Evolutionary conservation across 2,888 invertebrate genomes (phyloP), one percentile per base, ranked within the genome.

Genomic region (Quadriops clusia): DNA sequence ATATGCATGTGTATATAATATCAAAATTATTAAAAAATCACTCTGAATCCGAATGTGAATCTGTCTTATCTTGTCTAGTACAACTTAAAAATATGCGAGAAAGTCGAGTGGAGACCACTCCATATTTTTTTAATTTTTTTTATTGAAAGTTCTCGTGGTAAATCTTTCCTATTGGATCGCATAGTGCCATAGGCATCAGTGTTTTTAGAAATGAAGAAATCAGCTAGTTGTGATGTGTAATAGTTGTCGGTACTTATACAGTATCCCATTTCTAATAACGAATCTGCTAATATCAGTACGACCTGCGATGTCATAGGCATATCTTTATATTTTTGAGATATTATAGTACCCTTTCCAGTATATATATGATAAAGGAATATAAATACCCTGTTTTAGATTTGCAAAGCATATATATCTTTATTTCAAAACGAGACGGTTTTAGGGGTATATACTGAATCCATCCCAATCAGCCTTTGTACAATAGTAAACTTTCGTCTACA

Each of bases 391-490:
- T 39, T 32, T 37, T 38, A n/a, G 45, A 47, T 30, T 49, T 47
- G 33, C 47, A 49, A 7, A 51, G 32, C 25, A 46, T 30, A 31
- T 38, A 50, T 3, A 30, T 37, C 44, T 53, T 53, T 31, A 51
- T 45, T 5, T 45, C 46, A 38, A 50, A 51, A 28, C 46, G 31
- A 3, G 45, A 32, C 27, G 46, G 22, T 41, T 51, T 50, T 15
- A 42, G 28, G 9, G 46, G n/a, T n/a, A n/a, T n/a, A n/a, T n/a
- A n/a, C n/a, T n/a, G n/a, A n/a, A 37, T 44, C 45, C 49, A 51
- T 8, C 42, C 38, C 12, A 49, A 29, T 16, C 45, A 24, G 12
- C 45, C 45, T 38, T 48, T 46, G 23, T 37, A 49, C 30, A 47
- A 34, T 22, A 47, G 26, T 13, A 49, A 32, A 37, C 47, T 48